These are phyloP conservation scores for Aromia moschata DNA, from an alignment of 2,888 invertebrate species.

Conservation along the genomic window DNA sequence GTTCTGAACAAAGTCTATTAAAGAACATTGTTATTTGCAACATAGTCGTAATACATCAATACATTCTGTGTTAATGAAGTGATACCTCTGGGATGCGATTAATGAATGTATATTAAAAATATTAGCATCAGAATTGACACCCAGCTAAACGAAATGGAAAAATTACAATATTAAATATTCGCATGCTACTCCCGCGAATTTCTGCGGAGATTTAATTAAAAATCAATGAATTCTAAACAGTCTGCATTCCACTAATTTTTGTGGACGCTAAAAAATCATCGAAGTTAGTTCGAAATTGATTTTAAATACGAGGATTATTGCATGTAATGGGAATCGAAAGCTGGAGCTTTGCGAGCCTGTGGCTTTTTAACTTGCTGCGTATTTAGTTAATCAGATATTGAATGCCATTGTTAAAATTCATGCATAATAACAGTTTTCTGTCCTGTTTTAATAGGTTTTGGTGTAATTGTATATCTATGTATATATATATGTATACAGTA, in stretches of 20 bases:
- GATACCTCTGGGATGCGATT: not conserved
- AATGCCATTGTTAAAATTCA: conserved; percentile 37
- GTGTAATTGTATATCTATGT: not conserved
- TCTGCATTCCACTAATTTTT: conserved; percentile 47
- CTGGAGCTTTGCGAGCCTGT: conserved; percentile 53
- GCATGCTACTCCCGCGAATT: conserved; percentile 9
- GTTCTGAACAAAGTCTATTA: too few relatives aligned
- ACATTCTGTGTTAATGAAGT: too few relatives aligned
- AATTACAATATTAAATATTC: conserved; percentile 10
- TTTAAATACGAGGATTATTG: conserved; percentile 59
- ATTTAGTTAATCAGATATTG: conserved; percentile 51
- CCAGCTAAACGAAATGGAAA: not conserved
- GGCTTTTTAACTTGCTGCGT: conserved; percentile 54
- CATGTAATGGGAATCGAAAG: conserved; percentile 55
- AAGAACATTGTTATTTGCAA: too few relatives aligned
- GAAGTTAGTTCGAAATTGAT: conserved; percentile 56
- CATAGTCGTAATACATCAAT: too few relatives aligned
- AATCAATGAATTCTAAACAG: conserved; percentile 50
- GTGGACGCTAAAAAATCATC: conserved; percentile 56
- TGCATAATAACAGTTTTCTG: conserved; percentile 2
- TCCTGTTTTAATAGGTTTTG: not conserved
- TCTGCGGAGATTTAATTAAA: conserved; percentile 38
- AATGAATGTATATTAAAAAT: not conserved
- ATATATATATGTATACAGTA: too few relatives aligned
- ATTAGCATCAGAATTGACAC: not conserved